A percentile compares a stretch with the other conserved stretches of the same genome.
phyloP scores from a whole-genome alignment of 2,888 invertebrate genomes.

The Choristoneura rosaceana region DNA sequence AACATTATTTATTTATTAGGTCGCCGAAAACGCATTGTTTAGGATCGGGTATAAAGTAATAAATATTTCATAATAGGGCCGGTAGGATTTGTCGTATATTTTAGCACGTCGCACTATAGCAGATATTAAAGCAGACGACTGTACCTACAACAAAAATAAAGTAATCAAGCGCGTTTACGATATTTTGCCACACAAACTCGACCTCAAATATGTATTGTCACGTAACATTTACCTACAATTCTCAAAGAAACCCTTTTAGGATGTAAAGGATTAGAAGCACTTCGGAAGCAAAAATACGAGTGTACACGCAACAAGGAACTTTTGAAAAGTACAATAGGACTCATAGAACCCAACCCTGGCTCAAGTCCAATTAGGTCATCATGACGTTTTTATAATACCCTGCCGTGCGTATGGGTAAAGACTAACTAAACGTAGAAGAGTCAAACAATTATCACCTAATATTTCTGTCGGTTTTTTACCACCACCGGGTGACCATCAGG shows the following conservation, averaged over 20 bases:
- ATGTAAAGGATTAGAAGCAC: neutral
- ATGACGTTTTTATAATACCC: conserved; percentile 37
- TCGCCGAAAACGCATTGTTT: too few relatives aligned
- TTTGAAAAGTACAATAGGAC: conserved; percentile 14
- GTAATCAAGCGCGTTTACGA: neutral
- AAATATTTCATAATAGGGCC: too few relatives aligned
- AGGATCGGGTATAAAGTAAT: too few relatives aligned
- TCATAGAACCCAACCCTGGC: conserved; percentile 27
- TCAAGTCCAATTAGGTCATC: conserved; percentile 36
- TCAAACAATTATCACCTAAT: neutral
- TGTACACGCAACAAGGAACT: neutral
- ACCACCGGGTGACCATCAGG: too few relatives aligned
- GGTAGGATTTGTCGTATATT: too few relatives aligned
- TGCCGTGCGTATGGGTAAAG: conserved; percentile 23
- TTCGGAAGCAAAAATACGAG: neutral
- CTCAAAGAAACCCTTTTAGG: neutral
- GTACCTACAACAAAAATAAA: too few relatives aligned
- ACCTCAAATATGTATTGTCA: neutral
- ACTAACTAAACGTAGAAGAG: conserved; percentile 20
- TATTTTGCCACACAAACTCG: neutral
- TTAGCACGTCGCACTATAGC: too few relatives aligned
- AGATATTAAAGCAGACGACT: too few relatives aligned
- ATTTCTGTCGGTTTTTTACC: too few relatives aligned
- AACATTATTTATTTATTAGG: too few relatives aligned
- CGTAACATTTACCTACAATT: neutral